phyloP scores from a whole-genome alignment of 2,888 invertebrate species.

The Malacosoma neustria region DNA sequence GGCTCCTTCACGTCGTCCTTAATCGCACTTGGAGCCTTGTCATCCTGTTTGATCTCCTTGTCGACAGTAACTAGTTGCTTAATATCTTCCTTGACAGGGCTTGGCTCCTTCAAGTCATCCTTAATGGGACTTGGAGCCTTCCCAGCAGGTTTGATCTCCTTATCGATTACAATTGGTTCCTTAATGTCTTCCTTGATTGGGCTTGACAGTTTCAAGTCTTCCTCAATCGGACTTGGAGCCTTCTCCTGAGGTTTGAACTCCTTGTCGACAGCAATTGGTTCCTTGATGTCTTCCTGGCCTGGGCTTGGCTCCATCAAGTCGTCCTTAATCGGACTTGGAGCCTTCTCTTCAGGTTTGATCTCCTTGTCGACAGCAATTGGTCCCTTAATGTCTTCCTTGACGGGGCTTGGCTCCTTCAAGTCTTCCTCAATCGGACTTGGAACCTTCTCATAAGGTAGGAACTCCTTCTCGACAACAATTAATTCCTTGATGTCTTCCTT shows the following conservation, averaged over 20 bases:
- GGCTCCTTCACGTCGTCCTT: neutral
- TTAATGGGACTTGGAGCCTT: constrained; percentile 8
- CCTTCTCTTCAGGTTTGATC: constrained; percentile 5
- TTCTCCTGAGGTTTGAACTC: constrained; percentile 5
- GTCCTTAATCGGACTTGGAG: neutral
- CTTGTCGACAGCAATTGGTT: constrained; percentile 1
- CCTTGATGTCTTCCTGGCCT: constrained; percentile 2
- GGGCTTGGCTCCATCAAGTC: neutral
- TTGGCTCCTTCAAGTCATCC: constrained; percentile 4
- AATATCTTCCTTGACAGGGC: constrained; percentile 4
- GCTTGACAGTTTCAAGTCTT: constrained; percentile 2
- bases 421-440: constrained; percentile 1
- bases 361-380: constrained; percentile 3
- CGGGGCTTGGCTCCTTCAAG: constrained; percentile 3
- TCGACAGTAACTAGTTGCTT: neutral
- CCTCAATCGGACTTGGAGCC: neutral
- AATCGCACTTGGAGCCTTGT: constrained; percentile 5
- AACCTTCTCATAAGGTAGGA: neutral
- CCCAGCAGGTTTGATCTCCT: constrained; percentile 4
- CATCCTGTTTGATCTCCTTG: neutral
- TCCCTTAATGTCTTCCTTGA: constrained; percentile 2
- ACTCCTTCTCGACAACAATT: neutral
- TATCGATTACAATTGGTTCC: no score
- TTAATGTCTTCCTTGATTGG: constrained; percentile 3
- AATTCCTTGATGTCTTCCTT: neutral